A percentile compares a stretch with the other conserved stretches of the same genome.
phyloP scores from a whole-genome alignment of 2,797 vertebrate species.

The Syngnathus rostellatus region DNA sequence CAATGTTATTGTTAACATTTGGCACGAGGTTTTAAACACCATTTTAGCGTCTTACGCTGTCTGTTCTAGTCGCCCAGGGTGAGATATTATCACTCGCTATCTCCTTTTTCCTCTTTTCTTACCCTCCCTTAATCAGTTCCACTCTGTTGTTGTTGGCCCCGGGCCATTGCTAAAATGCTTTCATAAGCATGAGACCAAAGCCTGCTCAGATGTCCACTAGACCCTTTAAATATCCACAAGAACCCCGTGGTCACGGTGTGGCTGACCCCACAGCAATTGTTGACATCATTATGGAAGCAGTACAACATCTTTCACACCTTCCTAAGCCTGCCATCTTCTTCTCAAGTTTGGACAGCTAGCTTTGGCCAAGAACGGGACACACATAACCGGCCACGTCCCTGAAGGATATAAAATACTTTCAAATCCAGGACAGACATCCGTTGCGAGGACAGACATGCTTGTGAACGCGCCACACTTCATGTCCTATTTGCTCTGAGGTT shows the following conservation, averaged over 20 bases:
- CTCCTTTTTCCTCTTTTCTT: constrained; percentile 57
- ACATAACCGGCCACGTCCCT: constrained; percentile 39
- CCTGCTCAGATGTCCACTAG: constrained; percentile 51
- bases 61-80: constrained; percentile 62
- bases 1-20: constrained; percentile 50
- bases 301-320: constrained; percentile 39
- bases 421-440: constrained; percentile 46
- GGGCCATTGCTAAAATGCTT: constrained; percentile 66
- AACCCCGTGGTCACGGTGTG: constrained; percentile 26
- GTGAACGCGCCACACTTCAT: constrained; percentile 61
- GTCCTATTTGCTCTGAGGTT: constrained; percentile 67
- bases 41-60: constrained; percentile 47
- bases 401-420: constrained; percentile 47
- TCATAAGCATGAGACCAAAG: constrained; percentile 63
- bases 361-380: constrained; percentile 57
- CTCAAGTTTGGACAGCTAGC: constrained; percentile 47
- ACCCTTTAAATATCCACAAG: constrained; percentile 37
- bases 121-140: constrained; percentile 63
- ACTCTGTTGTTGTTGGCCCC: constrained; percentile 70
- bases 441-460: constrained; percentile 53
- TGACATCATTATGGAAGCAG: constrained; percentile 41
- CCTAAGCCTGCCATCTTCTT: constrained; percentile 32
- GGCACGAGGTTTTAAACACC: constrained; percentile 32
- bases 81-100: constrained; percentile 69
- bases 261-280: constrained; percentile 43